Conservation (phyloP, 1,140 invertebrate species). For the Rhagoletis pomonella region DNA sequence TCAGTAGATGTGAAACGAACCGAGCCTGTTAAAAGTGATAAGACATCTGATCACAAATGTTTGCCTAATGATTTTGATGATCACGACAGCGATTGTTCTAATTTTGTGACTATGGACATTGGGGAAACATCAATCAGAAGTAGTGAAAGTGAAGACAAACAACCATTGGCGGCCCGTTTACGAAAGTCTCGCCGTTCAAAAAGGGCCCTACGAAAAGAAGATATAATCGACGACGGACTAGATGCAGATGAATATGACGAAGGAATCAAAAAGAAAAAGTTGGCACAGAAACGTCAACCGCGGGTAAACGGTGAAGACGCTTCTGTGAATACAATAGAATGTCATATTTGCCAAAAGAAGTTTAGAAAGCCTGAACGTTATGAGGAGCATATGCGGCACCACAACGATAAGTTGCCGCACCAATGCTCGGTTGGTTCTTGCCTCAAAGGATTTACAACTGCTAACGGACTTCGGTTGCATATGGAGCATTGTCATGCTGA, state of each 20-base stretch:
- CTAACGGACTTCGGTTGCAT: slow-evolving; percentile 67
- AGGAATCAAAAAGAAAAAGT: slow-evolving; percentile 54
- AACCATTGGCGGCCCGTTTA: slow-evolving; percentile 66
- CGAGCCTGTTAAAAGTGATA: slow-evolving; percentile 59
- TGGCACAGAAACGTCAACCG: slow-evolving; percentile 61
- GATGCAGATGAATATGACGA: background rate
- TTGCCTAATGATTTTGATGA: slow-evolving; percentile 55
- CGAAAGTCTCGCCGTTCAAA: slow-evolving; percentile 48
- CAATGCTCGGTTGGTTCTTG: slow-evolving; percentile 69
- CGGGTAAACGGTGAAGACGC: slow-evolving; percentile 64
- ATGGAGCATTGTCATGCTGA: slow-evolving; percentile 70
- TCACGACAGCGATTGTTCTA: background rate
- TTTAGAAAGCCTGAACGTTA: slow-evolving; percentile 70
- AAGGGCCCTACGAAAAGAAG: slow-evolving; percentile 22
- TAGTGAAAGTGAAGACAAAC: slow-evolving; percentile 67
- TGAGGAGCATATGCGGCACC: slow-evolving; percentile 71
- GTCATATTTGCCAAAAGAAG: slow-evolving; percentile 71
- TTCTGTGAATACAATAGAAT: slow-evolving; percentile 68
- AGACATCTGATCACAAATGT: slow-evolving; percentile 54
- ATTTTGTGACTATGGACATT: slow-evolving; percentile 55
- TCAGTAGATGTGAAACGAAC: slow-evolving; percentile 60
- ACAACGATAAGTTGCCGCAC: slow-evolving; percentile 69
- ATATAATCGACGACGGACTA: slow-evolving; percentile 52
- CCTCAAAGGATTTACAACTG: slow-evolving; percentile 70
- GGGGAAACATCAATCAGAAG: slow-evolving; percentile 64